Percentiles rank a stretch among this genome's conserved stretches.
These are phyloP conservation scores for Varecia variegata DNA, from an alignment of 2,797 vertebrate species.

Conservation along the genomic window DNA sequence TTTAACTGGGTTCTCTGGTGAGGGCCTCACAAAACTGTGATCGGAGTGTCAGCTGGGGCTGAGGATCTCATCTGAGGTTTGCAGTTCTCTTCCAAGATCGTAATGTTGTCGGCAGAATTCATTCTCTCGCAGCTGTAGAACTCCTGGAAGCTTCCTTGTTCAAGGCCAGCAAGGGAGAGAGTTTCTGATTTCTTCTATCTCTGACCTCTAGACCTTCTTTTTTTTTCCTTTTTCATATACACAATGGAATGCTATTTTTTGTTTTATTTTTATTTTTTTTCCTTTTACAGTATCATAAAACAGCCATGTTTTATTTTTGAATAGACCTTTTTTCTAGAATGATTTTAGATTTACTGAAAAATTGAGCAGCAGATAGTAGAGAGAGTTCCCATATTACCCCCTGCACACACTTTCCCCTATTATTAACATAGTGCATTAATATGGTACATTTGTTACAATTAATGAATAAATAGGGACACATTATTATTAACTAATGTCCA, in stretches of 20 bases:
- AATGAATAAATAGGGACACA: background rate
- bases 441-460: background rate
- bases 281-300: no score
- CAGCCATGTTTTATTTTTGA: no score
- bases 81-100: background rate
- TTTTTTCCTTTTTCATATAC: background rate
- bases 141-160: background rate
- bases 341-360: constrained; percentile 28
- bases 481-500: background rate
- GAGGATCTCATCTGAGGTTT: background rate
- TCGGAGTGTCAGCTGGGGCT: background rate
- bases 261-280: no score
- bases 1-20: background rate
- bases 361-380: background rate
- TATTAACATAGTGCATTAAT: background rate
- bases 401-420: background rate
- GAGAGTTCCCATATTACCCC: background rate
- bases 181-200: background rate
- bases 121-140: background rate
- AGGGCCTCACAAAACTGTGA: background rate
- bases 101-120: background rate
- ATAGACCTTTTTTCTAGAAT: background rate
- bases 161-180: background rate
- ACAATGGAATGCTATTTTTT: background rate
- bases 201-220: background rate